phyloP scores from a whole-genome alignment of 2,797 vertebrate species.

The Ceyx erithaca region DNA sequence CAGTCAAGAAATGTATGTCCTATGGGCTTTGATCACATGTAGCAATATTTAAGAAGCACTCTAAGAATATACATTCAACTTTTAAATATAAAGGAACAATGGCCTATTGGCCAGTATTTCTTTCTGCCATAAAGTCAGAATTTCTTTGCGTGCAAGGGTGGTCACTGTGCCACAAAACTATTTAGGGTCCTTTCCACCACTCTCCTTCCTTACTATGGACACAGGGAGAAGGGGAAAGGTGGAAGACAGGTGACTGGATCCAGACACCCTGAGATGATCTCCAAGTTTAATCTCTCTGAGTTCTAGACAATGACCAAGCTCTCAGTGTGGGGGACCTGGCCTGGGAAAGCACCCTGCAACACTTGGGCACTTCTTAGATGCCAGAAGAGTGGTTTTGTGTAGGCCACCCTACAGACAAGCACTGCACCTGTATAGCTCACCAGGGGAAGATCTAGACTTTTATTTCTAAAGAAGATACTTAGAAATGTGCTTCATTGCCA shows the following conservation, averaged over 20 bases:
- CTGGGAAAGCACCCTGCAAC: not conserved
- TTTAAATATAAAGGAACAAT: not conserved
- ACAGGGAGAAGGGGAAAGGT: not conserved
- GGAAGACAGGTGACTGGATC: not conserved
- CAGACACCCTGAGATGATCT: not conserved
- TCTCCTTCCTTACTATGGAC: not conserved
- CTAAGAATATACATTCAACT: not conserved
- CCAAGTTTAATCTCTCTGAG: not conserved
- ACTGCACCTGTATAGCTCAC: not conserved
- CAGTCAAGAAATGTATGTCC: not conserved
- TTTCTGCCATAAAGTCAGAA: not conserved
- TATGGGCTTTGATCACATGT: not conserved
- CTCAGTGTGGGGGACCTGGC: fast-evolving
- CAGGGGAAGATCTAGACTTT: not conserved
- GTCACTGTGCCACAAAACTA: not conserved
- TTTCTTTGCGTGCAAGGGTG: not conserved
- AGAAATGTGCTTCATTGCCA: not conserved
- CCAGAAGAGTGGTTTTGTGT: not conserved
- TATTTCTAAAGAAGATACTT: not conserved
- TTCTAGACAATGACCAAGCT: not conserved
- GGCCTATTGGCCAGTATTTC: not conserved
- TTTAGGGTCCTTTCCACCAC: not conserved
- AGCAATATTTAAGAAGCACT: not conserved
- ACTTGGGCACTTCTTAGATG: not conserved
- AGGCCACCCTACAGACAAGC: not conserved